These are phyloP conservation scores for Eucera pruinosa DNA, from an alignment of 2,888 invertebrate genomes.

Conservation along the genomic window DNA sequence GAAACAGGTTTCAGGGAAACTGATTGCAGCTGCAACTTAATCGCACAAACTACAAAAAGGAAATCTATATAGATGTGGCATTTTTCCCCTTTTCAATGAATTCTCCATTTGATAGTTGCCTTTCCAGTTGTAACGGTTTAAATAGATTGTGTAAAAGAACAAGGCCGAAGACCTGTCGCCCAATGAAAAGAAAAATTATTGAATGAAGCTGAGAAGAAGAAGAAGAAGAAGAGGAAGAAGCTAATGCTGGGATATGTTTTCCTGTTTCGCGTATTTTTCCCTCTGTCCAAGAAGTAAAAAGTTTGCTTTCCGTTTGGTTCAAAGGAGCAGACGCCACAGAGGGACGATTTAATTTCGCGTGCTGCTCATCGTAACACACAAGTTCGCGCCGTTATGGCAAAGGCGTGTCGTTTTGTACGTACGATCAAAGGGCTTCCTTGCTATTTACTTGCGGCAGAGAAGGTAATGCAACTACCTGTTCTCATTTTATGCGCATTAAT, in stretches of 20 bases:
- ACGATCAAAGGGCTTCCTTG: slow-evolving; percentile 53
- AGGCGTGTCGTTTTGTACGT: slow-evolving; percentile 36
- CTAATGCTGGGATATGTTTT: background rate
- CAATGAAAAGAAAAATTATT: slow-evolving; percentile 4
- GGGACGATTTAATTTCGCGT: slow-evolving; percentile 47
- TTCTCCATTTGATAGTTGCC: no score
- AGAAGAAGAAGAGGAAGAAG: no score
- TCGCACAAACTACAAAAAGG: no score
- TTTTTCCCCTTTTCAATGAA: no score
- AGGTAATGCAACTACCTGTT: slow-evolving; percentile 36
- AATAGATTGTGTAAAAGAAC: no score
- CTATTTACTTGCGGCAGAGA: slow-evolving; percentile 46
- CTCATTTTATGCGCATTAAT: slow-evolving; percentile 41
- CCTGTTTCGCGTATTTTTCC: background rate
- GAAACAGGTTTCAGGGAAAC: no score
- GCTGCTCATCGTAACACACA: slow-evolving; percentile 24
- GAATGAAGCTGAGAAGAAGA: slow-evolving; percentile 13
- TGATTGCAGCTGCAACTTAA: no score
- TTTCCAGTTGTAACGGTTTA: no score
- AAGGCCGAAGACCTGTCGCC: no score
- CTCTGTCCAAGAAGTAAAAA: slow-evolving; percentile 6
- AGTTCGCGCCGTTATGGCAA: slow-evolving; percentile 29
- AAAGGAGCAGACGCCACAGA: slow-evolving; percentile 9
- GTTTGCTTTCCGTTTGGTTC: slow-evolving; percentile 15
- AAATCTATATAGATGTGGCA: no score